Conservation (phyloP, 1,140 invertebrate genomes). For the Oncopeltus fasciatus region DNA sequence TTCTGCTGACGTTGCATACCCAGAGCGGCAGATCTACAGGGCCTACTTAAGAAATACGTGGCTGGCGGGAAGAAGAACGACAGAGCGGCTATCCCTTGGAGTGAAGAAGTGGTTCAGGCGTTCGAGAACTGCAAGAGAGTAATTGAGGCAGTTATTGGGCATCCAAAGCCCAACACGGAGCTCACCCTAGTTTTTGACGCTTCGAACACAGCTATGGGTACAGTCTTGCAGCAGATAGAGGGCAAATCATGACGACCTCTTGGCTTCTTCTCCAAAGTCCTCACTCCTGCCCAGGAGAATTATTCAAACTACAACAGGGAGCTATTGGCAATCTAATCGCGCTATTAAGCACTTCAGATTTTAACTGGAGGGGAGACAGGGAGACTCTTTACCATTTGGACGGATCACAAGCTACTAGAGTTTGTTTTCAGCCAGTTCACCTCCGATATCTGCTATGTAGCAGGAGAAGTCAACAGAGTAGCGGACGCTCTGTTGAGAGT, state of each 20-base stretch:
- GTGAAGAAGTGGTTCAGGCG: slow-evolving; percentile 21
- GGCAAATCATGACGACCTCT: slow-evolving; percentile 24
- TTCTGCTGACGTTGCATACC: slow-evolving; percentile 28
- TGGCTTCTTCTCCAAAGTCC: slow-evolving; percentile 31
- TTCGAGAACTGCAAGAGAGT: slow-evolving; percentile 30
- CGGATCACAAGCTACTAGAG: slow-evolving; percentile 31
- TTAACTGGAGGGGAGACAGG: slow-evolving; percentile 30
- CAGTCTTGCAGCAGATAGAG: slow-evolving; percentile 19
- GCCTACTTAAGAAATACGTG: slow-evolving; percentile 20
- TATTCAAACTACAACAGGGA: slow-evolving; percentile 33
- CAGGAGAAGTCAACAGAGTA: slow-evolving; percentile 21
- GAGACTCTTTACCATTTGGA: slow-evolving; percentile 27
- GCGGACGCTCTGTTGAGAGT: slow-evolving; percentile 9
- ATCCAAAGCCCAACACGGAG: not conserved
- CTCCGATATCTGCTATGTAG: slow-evolving; percentile 28
- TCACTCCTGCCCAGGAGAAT: slow-evolving; percentile 26
- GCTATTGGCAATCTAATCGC: slow-evolving; percentile 32
- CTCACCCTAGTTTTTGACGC: slow-evolving; percentile 20
- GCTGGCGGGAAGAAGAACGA: slow-evolving; percentile 25
- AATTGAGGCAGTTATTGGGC: slow-evolving; percentile 21
- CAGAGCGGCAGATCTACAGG: slow-evolving; percentile 20
- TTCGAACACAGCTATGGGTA: slow-evolving; percentile 22
- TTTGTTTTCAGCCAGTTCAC: slow-evolving; percentile 30
- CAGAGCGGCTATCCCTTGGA: slow-evolving; percentile 10
- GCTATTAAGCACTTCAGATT: slow-evolving; percentile 31